Percentiles rank a stretch among this genome's conserved stretches.
Evolutionary conservation across 2,888 invertebrate species (phyloP).

Genomic region (Perithous albicinctus): DNA sequence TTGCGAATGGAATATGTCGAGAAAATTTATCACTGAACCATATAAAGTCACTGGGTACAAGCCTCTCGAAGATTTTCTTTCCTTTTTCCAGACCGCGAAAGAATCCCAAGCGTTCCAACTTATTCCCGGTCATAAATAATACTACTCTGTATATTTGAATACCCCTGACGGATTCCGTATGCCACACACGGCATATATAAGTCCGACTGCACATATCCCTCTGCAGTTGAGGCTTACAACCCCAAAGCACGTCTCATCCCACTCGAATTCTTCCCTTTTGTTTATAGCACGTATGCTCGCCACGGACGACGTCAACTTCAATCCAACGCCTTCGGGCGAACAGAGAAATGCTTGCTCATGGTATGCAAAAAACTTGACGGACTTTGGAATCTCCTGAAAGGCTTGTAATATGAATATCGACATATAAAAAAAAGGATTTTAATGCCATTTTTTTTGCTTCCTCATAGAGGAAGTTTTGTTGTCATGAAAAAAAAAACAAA

Average conservation of each 20-base stretch:
- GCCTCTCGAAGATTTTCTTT: constrained; percentile 64
- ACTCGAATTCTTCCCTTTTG: constrained; percentile 77
- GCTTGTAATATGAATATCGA: background rate
- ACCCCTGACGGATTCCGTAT: constrained; percentile 82
- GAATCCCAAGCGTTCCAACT: constrained; percentile 75
- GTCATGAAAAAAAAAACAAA: too few relatives aligned
- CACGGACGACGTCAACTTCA: constrained; percentile 74
- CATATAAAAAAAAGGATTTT: background rate
- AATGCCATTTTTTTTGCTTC: too few relatives aligned
- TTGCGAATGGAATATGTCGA: constrained; percentile 37
- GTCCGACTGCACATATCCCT: constrained; percentile 38
- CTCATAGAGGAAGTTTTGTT: too few relatives aligned
- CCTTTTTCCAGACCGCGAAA: constrained; percentile 44
- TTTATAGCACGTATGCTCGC: constrained; percentile 72
- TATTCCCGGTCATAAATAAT: constrained; percentile 82
- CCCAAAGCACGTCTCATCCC: constrained; percentile 53
- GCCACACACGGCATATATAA: constrained; percentile 73
- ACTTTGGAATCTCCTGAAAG: background rate
- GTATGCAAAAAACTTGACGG: background rate
- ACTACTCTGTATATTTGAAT: constrained; percentile 83
- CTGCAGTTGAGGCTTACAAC: constrained; percentile 39
- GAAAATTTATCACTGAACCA: constrained; percentile 55
- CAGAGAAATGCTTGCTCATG: constrained; percentile 47
- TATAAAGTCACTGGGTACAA: constrained; percentile 64
- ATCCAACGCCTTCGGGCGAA: constrained; percentile 68